Evolutionary conservation across 2,113 vertebrate species (phyloP).

Genomic region (Todiramphus chloris): DNA sequence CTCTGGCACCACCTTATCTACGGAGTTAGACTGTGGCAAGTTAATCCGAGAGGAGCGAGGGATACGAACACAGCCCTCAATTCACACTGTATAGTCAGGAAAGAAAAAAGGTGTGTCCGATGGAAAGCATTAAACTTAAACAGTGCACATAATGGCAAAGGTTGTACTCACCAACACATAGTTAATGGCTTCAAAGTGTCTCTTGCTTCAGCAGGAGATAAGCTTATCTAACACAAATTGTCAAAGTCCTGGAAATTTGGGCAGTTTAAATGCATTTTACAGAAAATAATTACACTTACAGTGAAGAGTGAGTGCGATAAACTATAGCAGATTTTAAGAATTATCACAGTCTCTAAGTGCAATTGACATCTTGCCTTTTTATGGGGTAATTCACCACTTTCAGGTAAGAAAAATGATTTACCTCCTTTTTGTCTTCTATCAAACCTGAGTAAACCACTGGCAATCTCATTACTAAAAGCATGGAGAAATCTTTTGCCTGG

Average conservation of each 20-base stretch:
- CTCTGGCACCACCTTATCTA: constrained; percentile 90
- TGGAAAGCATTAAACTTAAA: neutral
- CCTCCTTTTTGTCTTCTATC: neutral
- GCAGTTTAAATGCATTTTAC: neutral
- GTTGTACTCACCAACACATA: neutral
- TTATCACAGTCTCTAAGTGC: neutral
- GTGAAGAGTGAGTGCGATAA: neutral
- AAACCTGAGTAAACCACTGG: neutral
- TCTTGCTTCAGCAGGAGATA: neutral
- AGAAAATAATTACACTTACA: neutral
- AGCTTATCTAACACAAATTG: neutral
- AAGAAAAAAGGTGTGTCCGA: constrained; percentile 74
- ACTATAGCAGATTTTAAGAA: neutral
- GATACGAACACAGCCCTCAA: constrained; percentile 75
- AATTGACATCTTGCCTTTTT: neutral
- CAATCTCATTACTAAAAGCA: neutral
- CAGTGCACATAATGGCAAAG: neutral
- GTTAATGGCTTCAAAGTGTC: neutral
- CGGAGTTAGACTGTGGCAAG: constrained; percentile 94
- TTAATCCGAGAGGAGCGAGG: constrained; percentile 86
- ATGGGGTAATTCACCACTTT: neutral
- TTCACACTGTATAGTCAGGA: constrained; percentile 77
- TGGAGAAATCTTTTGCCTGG: neutral
- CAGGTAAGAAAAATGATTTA: constrained; percentile 42
- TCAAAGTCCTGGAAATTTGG: neutral